phyloP scores from a whole-genome alignment of 2,797 vertebrate species.

The Gymnopithys bicolor region DNA sequence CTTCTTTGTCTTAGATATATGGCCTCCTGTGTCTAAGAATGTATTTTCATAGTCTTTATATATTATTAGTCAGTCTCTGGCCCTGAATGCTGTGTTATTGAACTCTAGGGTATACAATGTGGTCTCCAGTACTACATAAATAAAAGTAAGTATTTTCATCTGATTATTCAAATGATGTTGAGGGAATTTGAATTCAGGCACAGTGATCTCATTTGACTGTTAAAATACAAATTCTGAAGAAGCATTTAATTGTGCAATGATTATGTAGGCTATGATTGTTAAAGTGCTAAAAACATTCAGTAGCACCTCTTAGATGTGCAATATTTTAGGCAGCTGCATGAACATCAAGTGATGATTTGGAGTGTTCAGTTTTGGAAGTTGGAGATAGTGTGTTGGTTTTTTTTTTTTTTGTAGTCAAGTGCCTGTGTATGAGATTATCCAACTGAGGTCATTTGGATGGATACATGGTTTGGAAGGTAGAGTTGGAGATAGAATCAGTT shows the following conservation, averaged over 20 bases:
- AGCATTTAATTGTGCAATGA: neutral
- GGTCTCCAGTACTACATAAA: neutral
- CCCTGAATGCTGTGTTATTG: neutral
- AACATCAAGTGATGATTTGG: neutral
- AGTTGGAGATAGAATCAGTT: slow-evolving; percentile 32
- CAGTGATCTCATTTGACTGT: neutral
- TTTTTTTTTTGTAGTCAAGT: neutral
- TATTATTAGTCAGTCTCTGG: neutral
- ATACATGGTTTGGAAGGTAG: neutral
- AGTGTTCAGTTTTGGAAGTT: neutral
- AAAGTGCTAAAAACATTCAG: neutral
- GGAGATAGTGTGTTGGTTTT: neutral
- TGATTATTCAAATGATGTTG: neutral
- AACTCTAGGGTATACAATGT: neutral
- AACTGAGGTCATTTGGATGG: neutral
- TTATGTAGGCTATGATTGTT: neutral
- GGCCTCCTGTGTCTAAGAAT: neutral
- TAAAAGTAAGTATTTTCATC: neutral
- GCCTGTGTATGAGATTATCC: neutral
- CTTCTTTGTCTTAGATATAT: neutral
- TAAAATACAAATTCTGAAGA: neutral
- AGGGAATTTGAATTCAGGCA: neutral
- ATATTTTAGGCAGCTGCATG: neutral
- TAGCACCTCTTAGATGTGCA: neutral
- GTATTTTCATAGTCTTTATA: neutral